Conservation (phyloP, 1,140 invertebrate genomes). For the Venturia canescens region DNA sequence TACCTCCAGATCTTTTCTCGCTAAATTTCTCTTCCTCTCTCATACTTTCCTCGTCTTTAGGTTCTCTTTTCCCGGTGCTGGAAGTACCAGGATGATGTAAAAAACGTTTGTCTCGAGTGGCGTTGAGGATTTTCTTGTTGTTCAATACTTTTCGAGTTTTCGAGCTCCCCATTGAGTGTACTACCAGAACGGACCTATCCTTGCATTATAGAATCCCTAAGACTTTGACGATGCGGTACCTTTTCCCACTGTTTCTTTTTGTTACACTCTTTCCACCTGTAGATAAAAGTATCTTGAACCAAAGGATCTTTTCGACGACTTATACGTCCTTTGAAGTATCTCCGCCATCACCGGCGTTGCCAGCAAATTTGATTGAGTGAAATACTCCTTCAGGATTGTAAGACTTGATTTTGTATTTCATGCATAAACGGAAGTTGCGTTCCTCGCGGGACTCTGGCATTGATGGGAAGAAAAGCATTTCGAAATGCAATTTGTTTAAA, state of each 20-base stretch:
- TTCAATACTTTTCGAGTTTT: background rate
- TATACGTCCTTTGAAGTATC: background rate
- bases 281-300: background rate
- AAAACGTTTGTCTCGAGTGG: conserved; percentile 42
- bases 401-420: background rate
- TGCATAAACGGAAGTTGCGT: no score
- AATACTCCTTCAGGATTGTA: background rate
- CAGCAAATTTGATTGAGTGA: background rate
- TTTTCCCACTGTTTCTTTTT: background rate
- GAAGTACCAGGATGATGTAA: conserved; percentile 61
- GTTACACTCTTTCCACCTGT: background rate
- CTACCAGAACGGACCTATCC: conserved; percentile 16
- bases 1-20: background rate
- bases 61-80: conserved; percentile 45
- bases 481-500: no score
- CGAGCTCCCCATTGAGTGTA: background rate
- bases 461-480: no score
- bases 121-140: conserved; percentile 22
- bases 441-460: no score
- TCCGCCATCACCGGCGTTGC: background rate
- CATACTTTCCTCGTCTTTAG: background rate
- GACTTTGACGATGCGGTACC: background rate
- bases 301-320: background rate
- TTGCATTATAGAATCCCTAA: conserved; percentile 17
- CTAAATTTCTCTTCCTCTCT: background rate